phyloP scores from a whole-genome alignment of 2,888 invertebrate species.

The Tethea ocularis region DNA sequence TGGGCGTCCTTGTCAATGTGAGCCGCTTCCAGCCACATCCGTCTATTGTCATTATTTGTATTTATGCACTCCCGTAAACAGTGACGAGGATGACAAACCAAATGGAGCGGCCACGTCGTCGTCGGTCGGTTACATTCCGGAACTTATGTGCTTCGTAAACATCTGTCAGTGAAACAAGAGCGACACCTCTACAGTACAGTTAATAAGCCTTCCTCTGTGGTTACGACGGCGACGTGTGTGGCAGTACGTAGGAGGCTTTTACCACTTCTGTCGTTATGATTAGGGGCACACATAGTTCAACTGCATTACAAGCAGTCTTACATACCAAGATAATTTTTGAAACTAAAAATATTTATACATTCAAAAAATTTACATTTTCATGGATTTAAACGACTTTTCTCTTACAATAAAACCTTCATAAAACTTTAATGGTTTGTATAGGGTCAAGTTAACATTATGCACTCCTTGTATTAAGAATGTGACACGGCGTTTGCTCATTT shows the following conservation, averaged over 20 bases:
- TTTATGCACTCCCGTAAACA: constrained; percentile 76
- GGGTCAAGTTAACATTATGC: constrained; percentile 79
- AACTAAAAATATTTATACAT: constrained; percentile 29
- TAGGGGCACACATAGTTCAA: constrained; percentile 12
- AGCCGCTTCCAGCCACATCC: constrained; percentile 83
- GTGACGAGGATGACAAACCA: constrained; percentile 66
- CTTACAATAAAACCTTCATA: constrained; percentile 67
- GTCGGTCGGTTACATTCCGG: constrained; percentile 15
- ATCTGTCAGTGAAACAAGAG: constrained; percentile 11
- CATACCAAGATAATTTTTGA: constrained; percentile 27
- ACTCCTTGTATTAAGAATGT: constrained; percentile 68
- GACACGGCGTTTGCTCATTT: constrained; percentile 81
- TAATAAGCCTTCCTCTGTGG: constrained; percentile 17
- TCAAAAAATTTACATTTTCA: constrained; percentile 60
- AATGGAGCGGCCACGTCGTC: constrained; percentile 26
- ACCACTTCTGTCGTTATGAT: constrained; percentile 33
- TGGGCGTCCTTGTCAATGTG: constrained; percentile 84
- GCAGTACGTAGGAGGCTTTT: constrained; percentile 51
- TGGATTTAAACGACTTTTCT: constrained; percentile 61
- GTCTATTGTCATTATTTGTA: constrained; percentile 82
- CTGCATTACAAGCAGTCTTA: constrained; percentile 18
- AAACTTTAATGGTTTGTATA: constrained; percentile 59
- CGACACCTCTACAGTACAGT: constrained; percentile 15
- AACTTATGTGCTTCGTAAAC: not conserved
- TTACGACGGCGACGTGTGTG: constrained; percentile 53